phyloP scores from a whole-genome alignment of 2,888 invertebrate genomes.

The Cerceris rybyensis region DNA sequence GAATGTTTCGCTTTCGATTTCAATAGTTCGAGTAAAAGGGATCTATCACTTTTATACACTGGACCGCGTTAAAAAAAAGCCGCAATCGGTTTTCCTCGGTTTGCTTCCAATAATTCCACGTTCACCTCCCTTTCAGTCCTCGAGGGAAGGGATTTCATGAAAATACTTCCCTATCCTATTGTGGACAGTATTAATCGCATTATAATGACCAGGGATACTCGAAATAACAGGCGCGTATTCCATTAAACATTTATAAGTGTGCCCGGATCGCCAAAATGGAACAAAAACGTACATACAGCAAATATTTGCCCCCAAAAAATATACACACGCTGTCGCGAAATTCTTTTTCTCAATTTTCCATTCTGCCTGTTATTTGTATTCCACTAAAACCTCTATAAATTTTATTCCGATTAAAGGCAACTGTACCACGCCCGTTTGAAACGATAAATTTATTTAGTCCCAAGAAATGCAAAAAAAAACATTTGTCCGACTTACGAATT shows the following conservation, averaged over 20 bases:
- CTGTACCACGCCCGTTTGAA: no score
- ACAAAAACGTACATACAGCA: neutral
- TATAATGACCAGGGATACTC: slow-evolving; percentile 21
- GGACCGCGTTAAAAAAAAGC: neutral
- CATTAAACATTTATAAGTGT: slow-evolving; percentile 8
- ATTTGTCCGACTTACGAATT: no score
- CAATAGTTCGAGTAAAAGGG: no score
- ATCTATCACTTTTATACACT: no score
- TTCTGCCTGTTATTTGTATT: neutral
- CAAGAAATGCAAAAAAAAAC: no score
- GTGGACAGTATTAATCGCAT: slow-evolving; percentile 17
- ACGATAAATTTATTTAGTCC: no score
- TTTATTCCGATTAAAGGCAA: no score
- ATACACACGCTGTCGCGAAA: no score
- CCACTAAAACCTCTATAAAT: no score
- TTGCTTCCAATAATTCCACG: slow-evolving; percentile 39
- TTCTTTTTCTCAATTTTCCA: no score
- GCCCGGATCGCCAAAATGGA: neutral
- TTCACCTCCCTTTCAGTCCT: slow-evolving; percentile 1
- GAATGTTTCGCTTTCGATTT: no score
- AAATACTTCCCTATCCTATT: slow-evolving; percentile 22
- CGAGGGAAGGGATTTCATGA: slow-evolving; percentile 10
- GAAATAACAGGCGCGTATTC: slow-evolving; percentile 7
- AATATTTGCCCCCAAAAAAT: neutral
- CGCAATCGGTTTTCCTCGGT: slow-evolving; percentile 32